phyloP scores from a whole-genome alignment of 2,797 vertebrate species.

The Chaetophractus vellerosus region DNA sequence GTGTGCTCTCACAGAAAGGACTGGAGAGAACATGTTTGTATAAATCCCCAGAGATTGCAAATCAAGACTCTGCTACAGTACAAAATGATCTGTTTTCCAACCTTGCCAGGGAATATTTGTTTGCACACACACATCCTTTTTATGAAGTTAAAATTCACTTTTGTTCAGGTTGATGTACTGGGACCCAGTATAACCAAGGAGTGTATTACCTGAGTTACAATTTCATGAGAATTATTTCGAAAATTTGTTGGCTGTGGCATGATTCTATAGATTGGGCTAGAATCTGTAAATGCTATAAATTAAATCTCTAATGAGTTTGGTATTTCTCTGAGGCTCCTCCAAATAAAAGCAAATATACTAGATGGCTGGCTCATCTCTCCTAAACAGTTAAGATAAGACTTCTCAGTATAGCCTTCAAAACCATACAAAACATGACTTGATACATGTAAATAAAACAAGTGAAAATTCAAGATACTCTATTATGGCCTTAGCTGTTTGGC shows the following conservation, averaged over 20 bases:
- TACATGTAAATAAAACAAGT: conserved; percentile 21
- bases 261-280: conserved; percentile 11
- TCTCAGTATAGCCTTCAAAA: conserved; percentile 9
- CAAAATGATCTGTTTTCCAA: conserved; percentile 53
- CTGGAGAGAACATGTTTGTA: not conserved
- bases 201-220: conserved; percentile 22
- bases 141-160: conserved; percentile 63
- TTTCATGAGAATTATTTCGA: conserved; percentile 52
- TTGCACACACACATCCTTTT: conserved; percentile 17
- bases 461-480: conserved; percentile 8
- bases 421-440: not conserved
- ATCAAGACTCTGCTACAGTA: not conserved
- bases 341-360: conserved; percentile 10
- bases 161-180: conserved; percentile 43
- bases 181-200: conserved; percentile 24
- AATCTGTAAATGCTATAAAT: conserved; percentile 28
- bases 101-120: conserved; percentile 4
- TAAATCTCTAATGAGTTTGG: not conserved
- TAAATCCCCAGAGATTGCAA: conserved; percentile 47
- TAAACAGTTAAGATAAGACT: not conserved
- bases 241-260: not conserved
- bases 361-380: not conserved
- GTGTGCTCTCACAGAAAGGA: not conserved
- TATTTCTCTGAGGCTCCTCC: not conserved
- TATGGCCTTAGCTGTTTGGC: not conserved